These are phyloP conservation scores for Drosophila hamatofila DNA, from an alignment of 2,888 invertebrate species.

Conservation along the genomic window DNA sequence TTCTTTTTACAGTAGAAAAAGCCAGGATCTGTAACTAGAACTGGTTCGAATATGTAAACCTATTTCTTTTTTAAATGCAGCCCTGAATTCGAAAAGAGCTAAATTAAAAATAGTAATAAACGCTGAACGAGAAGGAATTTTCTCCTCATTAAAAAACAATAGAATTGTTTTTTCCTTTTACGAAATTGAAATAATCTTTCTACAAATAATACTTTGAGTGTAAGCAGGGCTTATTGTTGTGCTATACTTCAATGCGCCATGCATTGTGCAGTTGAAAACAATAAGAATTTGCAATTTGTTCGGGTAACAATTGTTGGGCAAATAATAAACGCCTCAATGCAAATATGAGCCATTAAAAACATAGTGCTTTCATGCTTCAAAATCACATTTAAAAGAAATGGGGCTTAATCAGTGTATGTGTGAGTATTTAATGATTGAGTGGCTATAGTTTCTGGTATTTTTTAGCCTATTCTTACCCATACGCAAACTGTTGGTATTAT, in stretches of 20 bases:
- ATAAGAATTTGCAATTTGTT: conserved; percentile 11
- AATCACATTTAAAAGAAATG: conserved; percentile 17
- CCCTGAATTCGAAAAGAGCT: background rate
- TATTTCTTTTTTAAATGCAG: background rate
- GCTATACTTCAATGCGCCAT: conserved; percentile 22
- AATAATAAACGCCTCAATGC: conserved; percentile 2
- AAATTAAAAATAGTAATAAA: background rate
- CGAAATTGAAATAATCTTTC: background rate
- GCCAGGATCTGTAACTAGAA: background rate
- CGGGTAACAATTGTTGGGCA: conserved; percentile 18
- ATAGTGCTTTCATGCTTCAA: conserved; percentile 34
- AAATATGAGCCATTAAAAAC: conserved; percentile 1
- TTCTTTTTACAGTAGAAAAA: background rate
- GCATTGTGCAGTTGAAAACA: conserved; percentile 35
- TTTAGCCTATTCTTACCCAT: conserved; percentile 81
- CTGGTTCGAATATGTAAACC: background rate
- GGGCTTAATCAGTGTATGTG: background rate
- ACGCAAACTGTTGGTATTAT: conserved; percentile 82
- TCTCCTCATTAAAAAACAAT: background rate
- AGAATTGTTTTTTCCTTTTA: background rate
- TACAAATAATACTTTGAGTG: conserved; percentile 11
- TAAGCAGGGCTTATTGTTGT: conserved; percentile 10
- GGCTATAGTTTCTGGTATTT: conserved; percentile 6
- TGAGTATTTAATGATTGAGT: background rate
- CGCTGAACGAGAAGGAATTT: background rate